Conservation (phyloP, 2,797 vertebrate genomes). For the Sebastes melanostomus region DNA sequence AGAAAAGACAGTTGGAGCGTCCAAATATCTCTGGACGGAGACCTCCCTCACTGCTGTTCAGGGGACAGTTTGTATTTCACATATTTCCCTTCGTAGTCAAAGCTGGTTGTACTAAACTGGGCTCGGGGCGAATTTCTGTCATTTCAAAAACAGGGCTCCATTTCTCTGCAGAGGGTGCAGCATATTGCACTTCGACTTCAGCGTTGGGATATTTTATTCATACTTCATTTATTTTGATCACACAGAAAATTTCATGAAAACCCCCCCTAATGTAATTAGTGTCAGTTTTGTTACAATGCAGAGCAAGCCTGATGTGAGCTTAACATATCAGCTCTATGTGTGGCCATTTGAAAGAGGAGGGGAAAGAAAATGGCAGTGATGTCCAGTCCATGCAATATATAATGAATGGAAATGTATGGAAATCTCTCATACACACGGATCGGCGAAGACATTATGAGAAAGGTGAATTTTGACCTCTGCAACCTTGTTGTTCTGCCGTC, state of each 20-base stretch:
- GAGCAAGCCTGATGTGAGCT: slow-evolving; percentile 8
- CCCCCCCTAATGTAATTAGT: slow-evolving; percentile 37
- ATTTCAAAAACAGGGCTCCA: slow-evolving; percentile 8
- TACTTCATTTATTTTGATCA: slow-evolving; percentile 61
- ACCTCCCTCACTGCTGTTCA: background rate
- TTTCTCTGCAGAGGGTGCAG: slow-evolving; percentile 25
- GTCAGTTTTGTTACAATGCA: slow-evolving; percentile 32
- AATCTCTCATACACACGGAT: background rate
- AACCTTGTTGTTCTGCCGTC: slow-evolving; percentile 38
- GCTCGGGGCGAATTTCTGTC: slow-evolving; percentile 13
- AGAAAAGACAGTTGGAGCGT: background rate
- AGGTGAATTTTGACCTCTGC: slow-evolving; percentile 32
- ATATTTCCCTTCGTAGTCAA: slow-evolving; percentile 17
- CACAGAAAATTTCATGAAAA: slow-evolving; percentile 45
- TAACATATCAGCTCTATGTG: slow-evolving; percentile 11
- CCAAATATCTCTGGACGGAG: slow-evolving; percentile 1
- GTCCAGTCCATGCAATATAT: background rate
- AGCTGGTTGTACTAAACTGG: slow-evolving; percentile 19
- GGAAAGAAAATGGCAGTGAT: background rate
- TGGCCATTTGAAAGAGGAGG: background rate
- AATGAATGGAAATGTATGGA: slow-evolving; percentile 27
- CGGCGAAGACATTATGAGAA: background rate
- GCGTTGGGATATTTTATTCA: slow-evolving; percentile 47
- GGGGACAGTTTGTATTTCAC: slow-evolving; percentile 12
- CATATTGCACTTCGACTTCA: slow-evolving; percentile 5